These are phyloP conservation scores for Ochotona curzoniae DNA, from an alignment of 2,113 vertebrate species.

Conservation along the genomic window DNA sequence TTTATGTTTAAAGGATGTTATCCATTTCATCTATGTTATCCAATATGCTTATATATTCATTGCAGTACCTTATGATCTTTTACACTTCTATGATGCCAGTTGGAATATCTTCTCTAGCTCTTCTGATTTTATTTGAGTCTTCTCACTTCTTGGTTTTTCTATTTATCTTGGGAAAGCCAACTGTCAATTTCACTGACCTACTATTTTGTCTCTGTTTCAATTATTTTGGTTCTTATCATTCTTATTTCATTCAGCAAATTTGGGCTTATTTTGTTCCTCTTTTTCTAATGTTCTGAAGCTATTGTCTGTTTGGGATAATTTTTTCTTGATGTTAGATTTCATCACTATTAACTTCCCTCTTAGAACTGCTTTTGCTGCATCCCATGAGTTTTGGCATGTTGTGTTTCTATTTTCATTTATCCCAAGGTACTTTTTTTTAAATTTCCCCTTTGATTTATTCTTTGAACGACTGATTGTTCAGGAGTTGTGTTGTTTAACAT, in stretches of 20 bases:
- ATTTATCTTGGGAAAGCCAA: conserved; percentile 13
- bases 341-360: not conserved
- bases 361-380: not conserved
- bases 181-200: not conserved
- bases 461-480: conserved; percentile 45
- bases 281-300: not conserved
- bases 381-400: not conserved
- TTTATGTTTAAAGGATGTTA: not conserved
- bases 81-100: not conserved
- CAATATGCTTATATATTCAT: not conserved
- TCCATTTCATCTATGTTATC: not conserved
- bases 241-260: not conserved
- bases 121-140: not conserved
- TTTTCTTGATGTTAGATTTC: not conserved
- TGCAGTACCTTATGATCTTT: not conserved
- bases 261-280: not conserved
- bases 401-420: conserved; percentile 22
- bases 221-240: not conserved
- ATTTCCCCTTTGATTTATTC: conserved; percentile 30
- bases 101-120: not conserved
- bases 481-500: conserved; percentile 44
- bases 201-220: not conserved
- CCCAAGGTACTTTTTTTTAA: conserved; percentile 42
- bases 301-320: not conserved
- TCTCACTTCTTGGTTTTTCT: not conserved